Percentiles rank a stretch among this genome's conserved stretches.
These are phyloP conservation scores for Cacatua alba DNA, from an alignment of 2,113 vertebrate species.

Conservation along the genomic window DNA sequence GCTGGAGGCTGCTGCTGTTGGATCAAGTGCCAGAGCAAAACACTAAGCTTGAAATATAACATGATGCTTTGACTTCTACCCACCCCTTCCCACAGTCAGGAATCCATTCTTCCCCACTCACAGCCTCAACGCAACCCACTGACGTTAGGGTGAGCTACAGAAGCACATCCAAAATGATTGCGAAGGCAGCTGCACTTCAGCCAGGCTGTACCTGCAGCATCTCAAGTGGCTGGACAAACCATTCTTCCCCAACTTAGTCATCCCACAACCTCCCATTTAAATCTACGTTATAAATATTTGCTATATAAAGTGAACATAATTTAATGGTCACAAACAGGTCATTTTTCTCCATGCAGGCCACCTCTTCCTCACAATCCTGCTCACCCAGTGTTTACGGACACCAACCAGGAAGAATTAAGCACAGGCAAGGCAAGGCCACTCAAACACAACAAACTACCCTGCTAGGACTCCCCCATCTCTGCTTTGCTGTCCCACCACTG, in stretches of 20 bases:
- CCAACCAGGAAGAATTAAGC: background rate
- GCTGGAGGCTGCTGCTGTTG: background rate
- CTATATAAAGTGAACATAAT: background rate
- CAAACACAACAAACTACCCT: rapidly evolving
- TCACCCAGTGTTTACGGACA: background rate
- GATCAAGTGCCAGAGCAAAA: background rate
- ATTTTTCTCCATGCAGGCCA: background rate
- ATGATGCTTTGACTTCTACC: background rate
- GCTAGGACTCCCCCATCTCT: no score
- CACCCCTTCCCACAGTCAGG: background rate
- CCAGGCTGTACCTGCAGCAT: background rate
- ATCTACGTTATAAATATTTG: background rate
- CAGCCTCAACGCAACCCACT: background rate
- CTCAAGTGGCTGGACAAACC: background rate
- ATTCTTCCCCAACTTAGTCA: background rate
- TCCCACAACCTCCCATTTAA: background rate
- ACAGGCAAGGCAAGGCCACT: background rate
- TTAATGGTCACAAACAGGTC: background rate
- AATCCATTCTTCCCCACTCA: background rate
- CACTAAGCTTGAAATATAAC: background rate
- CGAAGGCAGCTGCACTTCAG: background rate
- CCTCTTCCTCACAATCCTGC: background rate
- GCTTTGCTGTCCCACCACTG: background rate
- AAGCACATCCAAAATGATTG: rapidly evolving
- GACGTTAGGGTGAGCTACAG: background rate